Conservation (phyloP, 1,140 invertebrate genomes). For the Aphelenchoides besseyi region DNA sequence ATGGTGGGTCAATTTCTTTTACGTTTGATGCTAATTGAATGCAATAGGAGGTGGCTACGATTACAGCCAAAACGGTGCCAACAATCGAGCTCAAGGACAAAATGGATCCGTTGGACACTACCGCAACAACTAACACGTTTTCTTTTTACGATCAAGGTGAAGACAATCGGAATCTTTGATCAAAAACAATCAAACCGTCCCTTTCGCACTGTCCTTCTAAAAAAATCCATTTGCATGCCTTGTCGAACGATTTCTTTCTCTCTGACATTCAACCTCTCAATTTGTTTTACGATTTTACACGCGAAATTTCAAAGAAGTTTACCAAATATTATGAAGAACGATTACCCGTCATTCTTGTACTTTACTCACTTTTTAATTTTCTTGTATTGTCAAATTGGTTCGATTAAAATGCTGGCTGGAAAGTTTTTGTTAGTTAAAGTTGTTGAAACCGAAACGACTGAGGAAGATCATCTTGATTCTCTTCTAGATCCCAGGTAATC, state of each 20-base stretch:
- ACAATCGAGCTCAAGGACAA: neutral
- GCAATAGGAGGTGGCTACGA: neutral
- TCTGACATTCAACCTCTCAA: neutral
- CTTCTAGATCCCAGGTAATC: no score
- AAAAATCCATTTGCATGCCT: no score
- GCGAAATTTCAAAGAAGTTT: no score
- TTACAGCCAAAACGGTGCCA: conserved; percentile 7
- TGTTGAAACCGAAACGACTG: no score
- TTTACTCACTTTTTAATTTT: no score
- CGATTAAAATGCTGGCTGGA: no score
- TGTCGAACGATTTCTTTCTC: neutral
- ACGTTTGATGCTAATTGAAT: neutral
- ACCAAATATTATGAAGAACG: no score
- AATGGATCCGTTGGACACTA: conserved; percentile 16
- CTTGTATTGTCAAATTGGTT: no score
- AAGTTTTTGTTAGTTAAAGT: no score
- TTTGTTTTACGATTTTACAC: no score
- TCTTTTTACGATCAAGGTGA: neutral
- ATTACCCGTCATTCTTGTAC: no score
- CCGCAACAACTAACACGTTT: neutral
- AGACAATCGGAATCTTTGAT: neutral
- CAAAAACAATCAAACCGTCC: neutral
- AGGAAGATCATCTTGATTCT: no score
- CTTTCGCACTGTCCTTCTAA: neutral
- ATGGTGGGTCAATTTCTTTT: conserved; percentile 8